Evolutionary conservation across 2,797 vertebrate species (phyloP), one percentile per base, ranked within the genome.

Genomic region (Microctenopoma lineatum): DNA sequence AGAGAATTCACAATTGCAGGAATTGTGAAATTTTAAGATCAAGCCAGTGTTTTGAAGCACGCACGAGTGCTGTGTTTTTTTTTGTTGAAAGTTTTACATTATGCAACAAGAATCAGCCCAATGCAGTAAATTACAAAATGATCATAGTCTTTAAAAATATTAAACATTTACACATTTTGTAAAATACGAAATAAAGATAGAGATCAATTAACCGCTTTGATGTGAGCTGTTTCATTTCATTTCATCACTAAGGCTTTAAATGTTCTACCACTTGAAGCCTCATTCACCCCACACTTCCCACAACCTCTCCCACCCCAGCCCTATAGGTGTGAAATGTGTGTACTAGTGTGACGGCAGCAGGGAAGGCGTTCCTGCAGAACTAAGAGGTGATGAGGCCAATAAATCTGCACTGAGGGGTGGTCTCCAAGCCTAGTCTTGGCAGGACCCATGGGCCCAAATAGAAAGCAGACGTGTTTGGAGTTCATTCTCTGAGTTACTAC

Each of bases 401-500:
- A 58, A 91, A 95, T 89, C 85, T 92, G 86, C 88, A 85, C 89
- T 75, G 86, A 94, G 93, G 94, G 96, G 95, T 95, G 95, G 96
- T 96, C 96, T 95, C 86, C 41, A 78, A 92, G 92, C 92, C 94
- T 94, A 87, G 90, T 86, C 89, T 93, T 96, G 95, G 96, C 95
- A 93, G 92, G 90, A 81, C 86, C 84, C 84, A 84, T 85, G 83
- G 83, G 79, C 78, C 89, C 85, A 94, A 96, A 97, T 96, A 94
- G 93, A 94, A 98, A 96, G 91, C 96, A 97, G 96, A 93, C 93
- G 81, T 94, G 92, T 95, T 95, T 93, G 92, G 90, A 93, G 93
- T 95, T 96, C 93, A 89, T 95, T 95, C 92, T 92, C 91, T 94
- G 93, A 95, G 93, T 96, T 95, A 95, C 96, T 96, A 95, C 95